Evolutionary conservation across 1,140 invertebrate genomes (phyloP).

Genomic region (Eurosta solidaginis): DNA sequence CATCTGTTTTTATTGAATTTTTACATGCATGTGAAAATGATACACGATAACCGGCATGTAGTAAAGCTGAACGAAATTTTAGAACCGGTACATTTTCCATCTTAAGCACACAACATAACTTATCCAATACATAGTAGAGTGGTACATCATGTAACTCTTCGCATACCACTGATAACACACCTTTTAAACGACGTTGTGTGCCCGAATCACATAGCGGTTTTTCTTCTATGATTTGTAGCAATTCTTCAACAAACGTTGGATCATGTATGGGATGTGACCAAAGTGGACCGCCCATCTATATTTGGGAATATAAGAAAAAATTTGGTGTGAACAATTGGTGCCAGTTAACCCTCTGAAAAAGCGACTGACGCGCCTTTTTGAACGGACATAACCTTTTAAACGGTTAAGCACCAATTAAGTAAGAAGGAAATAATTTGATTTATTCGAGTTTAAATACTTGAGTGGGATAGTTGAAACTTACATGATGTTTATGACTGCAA

Average conservation of each 20-base stretch:
- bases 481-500: no score
- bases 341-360: no score
- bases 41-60: slow-evolving; percentile 91
- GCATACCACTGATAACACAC: slow-evolving; percentile 70
- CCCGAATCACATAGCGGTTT: slow-evolving; percentile 60
- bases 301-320: slow-evolving; percentile 40
- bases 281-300: slow-evolving; percentile 88
- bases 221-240: slow-evolving; percentile 61
- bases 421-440: no score
- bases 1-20: slow-evolving; percentile 92
- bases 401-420: no score
- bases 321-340: no score
- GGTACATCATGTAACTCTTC: slow-evolving; percentile 86
- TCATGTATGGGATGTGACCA: slow-evolving; percentile 89
- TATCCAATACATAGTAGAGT: slow-evolving; percentile 81
- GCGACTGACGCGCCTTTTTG: no score
- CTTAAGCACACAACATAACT: slow-evolving; percentile 69
- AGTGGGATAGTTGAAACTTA: no score
- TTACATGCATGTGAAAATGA: slow-evolving; percentile 89
- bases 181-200: slow-evolving; percentile 78
- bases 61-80: slow-evolving; percentile 82
- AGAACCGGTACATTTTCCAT: slow-evolving; percentile 69
- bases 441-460: no score
- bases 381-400: no score
- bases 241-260: slow-evolving; percentile 71